These are phyloP conservation scores for Onchidella celtica DNA, from an alignment of 2,888 invertebrate species.

Conservation along the genomic window DNA sequence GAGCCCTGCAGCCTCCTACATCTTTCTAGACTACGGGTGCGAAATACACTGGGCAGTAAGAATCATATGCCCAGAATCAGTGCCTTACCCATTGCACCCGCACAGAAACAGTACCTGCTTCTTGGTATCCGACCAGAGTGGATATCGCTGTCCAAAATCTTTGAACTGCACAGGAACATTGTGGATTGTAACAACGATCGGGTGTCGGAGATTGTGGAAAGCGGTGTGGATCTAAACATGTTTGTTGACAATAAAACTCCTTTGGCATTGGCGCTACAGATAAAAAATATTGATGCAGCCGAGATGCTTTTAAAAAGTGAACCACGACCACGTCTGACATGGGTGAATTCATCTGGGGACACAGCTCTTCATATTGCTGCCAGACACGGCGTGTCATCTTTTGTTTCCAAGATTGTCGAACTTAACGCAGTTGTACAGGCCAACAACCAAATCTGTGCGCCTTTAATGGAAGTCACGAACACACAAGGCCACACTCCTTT, in stretches of 20 bases:
- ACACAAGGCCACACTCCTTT: conserved; percentile 41
- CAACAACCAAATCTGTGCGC: too few relatives aligned
- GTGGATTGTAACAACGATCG: conserved; percentile 25
- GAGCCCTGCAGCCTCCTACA: conserved; percentile 46
- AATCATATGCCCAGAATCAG: conserved; percentile 50
- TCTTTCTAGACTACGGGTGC: conserved; percentile 42
- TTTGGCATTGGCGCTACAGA: conserved; percentile 45
- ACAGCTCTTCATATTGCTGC: conserved; percentile 51
- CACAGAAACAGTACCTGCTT: conserved; percentile 46
- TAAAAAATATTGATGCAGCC: conserved; percentile 29
- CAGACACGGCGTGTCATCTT: conserved; percentile 29
- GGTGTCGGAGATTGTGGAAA: conserved; percentile 35
- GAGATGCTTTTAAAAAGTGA: conserved; percentile 24
- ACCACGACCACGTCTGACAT: not conserved
- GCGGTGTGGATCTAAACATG: conserved; percentile 45
- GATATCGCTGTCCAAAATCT: conserved; percentile 1
- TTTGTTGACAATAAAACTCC: conserved; percentile 36
- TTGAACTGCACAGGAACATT: conserved; percentile 47
- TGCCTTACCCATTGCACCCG: conserved; percentile 46
- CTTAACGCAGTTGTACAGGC: too few relatives aligned
- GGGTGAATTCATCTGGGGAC: conserved; percentile 37
- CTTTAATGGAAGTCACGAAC: conserved; percentile 38
- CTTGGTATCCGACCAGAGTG: conserved; percentile 26
- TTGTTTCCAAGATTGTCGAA: conserved; percentile 7
- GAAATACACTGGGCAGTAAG: conserved; percentile 32